These are phyloP conservation scores for Drosophila conformis DNA, from an alignment of 2,888 invertebrate genomes.

Conservation along the genomic window DNA sequence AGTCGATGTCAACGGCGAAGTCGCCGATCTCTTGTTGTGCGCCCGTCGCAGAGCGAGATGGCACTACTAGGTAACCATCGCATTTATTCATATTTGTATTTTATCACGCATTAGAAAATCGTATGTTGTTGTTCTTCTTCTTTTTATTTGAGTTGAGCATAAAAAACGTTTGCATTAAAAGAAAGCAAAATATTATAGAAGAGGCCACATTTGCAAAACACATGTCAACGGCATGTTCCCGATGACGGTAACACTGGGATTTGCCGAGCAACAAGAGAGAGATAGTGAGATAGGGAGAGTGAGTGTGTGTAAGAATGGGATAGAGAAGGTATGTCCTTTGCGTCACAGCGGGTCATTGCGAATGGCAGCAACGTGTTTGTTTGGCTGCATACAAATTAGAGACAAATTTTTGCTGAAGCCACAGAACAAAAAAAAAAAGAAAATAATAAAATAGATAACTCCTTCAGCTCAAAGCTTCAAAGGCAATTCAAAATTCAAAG, in stretches of 20 bases:
- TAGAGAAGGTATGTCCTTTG: constrained; percentile 40
- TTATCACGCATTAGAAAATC: constrained; percentile 41
- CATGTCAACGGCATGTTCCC: constrained; percentile 77
- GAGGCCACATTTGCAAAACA: constrained; percentile 76
- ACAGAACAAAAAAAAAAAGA: constrained; percentile 17
- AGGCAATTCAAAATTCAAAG: constrained; percentile 52
- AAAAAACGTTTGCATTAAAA: constrained; percentile 35
- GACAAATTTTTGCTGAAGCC: constrained; percentile 43
- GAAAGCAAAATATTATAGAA: constrained; percentile 33
- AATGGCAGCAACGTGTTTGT: constrained; percentile 1
- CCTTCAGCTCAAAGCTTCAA: constrained; percentile 14
- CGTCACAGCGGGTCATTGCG: constrained; percentile 38
- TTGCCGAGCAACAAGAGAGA: constrained; percentile 25
- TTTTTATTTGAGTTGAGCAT: constrained; percentile 20
- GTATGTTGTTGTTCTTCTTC: constrained; percentile 8
- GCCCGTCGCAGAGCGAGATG: constrained; percentile 26
- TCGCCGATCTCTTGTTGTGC: constrained; percentile 49
- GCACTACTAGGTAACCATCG: constrained; percentile 10
- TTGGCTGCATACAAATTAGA: constrained; percentile 57
- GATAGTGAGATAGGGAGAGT: not conserved
- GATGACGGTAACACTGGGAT: constrained; percentile 37
- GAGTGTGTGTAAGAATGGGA: not conserved
- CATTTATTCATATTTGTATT: constrained; percentile 43
- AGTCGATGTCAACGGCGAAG: constrained; percentile 25
- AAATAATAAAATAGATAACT: constrained; percentile 24